A percentile compares a stretch with the other conserved stretches of the same genome.
Evolutionary conservation across 2,113 vertebrate species (phyloP).

Genomic region (Elanoides forficatus): DNA sequence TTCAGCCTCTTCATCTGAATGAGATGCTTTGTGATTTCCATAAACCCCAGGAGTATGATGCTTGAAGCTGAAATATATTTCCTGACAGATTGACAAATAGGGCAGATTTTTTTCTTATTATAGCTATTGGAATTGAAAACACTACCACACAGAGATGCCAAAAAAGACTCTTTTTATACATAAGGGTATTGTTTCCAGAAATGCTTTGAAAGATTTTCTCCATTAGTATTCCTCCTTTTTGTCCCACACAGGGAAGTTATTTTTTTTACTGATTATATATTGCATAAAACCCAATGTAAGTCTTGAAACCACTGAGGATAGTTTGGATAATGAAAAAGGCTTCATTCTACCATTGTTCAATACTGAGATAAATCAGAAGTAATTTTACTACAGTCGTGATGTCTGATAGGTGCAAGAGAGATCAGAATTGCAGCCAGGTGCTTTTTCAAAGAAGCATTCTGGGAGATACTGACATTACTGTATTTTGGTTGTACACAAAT

Average conservation of each 20-base stretch:
- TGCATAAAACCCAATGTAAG: background rate
- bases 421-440: conserved; percentile 10
- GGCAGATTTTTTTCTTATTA: conserved; percentile 56
- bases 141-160: conserved; percentile 15
- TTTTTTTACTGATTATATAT: conserved; percentile 25
- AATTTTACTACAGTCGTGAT: background rate
- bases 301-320: background rate
- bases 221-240: conserved; percentile 39
- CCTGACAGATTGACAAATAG: conserved; percentile 74
- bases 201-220: conserved; percentile 29
- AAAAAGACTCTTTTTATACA: background rate
- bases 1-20: conserved; percentile 70
- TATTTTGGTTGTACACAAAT: conserved; percentile 36
- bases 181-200: conserved; percentile 46
- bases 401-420: background rate
- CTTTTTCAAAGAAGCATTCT: conserved; percentile 7
- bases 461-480: background rate
- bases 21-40: conserved; percentile 69
- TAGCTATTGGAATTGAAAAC: conserved; percentile 61
- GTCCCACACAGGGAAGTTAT: background rate
- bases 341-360: conserved; percentile 17
- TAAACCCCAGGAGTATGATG: conserved; percentile 63
- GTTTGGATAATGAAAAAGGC: conserved; percentile 7
- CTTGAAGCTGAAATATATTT: conserved; percentile 72
- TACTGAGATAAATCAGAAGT: conserved; percentile 18